Evolutionary conservation across 92 coral and sea anemone species (phyloP), one percentile per base, ranked within the genome.

Genomic region (Muricea muricata): DNA sequence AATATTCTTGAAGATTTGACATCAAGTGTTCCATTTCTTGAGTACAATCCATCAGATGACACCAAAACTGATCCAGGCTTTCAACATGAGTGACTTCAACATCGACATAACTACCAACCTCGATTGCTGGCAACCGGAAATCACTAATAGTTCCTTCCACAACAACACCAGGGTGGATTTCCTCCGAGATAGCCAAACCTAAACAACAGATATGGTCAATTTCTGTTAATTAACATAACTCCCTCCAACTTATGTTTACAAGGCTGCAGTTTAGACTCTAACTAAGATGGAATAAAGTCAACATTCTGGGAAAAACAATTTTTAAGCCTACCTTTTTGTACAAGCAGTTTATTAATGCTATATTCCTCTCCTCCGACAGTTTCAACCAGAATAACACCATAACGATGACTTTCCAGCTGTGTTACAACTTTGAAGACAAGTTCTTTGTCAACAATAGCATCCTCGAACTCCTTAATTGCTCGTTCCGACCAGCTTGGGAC

Each of bases 31-130:
- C 96, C 35, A 96, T 93, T 24, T 96, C 92, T 23, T 77, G 74
- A 3, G 70, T 58, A 48, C 92, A 88, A 55, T 89, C 86, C 28
- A 67, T 57, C 35, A 94, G 88, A 85, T 96, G 99, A 75, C 99
- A 96, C 99, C 99, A 96, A 79, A 96, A 96, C 65, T 73, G 71
- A 24, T 89, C 92, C 23, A 97, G 97, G 73, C 90, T 86, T 20
- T 96, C 97, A 66, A 86, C 85, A 73, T 92, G 89, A 34, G 92
- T 90, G 13, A 96, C 94, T 58, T 90, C 71, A 48, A 96, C 91
- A 88, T 96, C 99, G 75, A 92, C 94, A 79, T 94, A 96, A 33
- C 82, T 91, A 24, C 98, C 98, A 46, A 92, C 60, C 23, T 81
- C 80, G 52, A 92, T 66, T 30, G 70, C 58, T 10, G 92, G 88